Evolutionary conservation across 2,113 vertebrate genomes (phyloP).

Genomic region (Aegithalos caudatus): DNA sequence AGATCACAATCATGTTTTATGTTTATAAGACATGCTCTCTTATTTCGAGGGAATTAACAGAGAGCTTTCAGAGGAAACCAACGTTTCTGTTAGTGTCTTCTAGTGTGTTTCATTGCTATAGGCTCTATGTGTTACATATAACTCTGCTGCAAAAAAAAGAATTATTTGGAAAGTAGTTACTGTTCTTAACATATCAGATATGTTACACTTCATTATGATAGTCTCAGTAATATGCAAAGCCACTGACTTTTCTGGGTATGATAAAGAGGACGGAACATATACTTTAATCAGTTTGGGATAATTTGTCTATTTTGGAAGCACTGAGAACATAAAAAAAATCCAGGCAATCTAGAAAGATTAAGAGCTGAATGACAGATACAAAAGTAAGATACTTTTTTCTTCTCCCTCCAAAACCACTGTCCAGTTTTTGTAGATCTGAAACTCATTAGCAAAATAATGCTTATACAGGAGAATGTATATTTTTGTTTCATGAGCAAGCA

Average conservation of each 20-base stretch:
- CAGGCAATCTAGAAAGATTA: conserved; percentile 3
- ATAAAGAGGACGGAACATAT: neutral
- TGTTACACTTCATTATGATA: neutral
- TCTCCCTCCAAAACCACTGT: neutral
- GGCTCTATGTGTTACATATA: neutral
- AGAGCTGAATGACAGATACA: conserved; percentile 23
- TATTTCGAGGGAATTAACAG: neutral
- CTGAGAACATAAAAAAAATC: conserved; percentile 9
- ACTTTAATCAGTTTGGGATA: conserved; percentile 27
- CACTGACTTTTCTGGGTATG: neutral
- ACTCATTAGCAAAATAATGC: neutral
- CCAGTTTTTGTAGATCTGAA: neutral
- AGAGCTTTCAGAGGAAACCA: neutral
- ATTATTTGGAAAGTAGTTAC: conserved; percentile 19
- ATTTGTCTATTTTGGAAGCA: conserved; percentile 37
- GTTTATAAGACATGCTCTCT: conserved; percentile 10
- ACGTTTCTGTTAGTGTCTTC: neutral
- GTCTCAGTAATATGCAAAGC: conserved; percentile 12
- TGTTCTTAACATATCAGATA: neutral
- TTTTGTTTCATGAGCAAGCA: neutral
- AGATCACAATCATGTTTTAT: conserved; percentile 1
- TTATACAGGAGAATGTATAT: neutral
- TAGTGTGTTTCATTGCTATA: neutral
- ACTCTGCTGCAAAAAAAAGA: neutral
- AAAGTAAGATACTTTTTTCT: neutral